Evolutionary conservation across 2,797 vertebrate genomes (phyloP).

Genomic region (Crypturellus tataupa): DNA sequence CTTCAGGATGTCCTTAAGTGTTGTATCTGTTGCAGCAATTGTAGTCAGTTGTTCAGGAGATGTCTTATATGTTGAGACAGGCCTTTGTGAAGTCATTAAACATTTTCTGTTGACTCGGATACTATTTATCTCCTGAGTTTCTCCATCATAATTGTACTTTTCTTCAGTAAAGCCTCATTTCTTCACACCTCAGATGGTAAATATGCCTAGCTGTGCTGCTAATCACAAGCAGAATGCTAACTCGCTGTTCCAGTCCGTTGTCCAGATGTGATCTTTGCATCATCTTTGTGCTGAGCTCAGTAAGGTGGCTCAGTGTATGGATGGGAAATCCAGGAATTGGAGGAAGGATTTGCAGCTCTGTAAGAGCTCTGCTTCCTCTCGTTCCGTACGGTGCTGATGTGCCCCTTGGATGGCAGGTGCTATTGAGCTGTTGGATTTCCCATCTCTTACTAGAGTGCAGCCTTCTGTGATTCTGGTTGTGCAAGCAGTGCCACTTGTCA

Average conservation of each 20-base stretch:
- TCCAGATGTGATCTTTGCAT: not conserved
- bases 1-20: not conserved
- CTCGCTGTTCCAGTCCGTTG: not conserved
- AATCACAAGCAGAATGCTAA: slow-evolving; percentile 41
- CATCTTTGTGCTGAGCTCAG: not conserved
- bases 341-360: slow-evolving; percentile 2
- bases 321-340: not conserved
- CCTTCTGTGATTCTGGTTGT: not conserved
- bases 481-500: not conserved
- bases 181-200: not conserved
- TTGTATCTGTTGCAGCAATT: not conserved
- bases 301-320: rapidly evolving
- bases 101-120: slow-evolving; percentile 50
- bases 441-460: not conserved
- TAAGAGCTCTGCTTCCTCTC: not conserved
- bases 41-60: slow-evolving; percentile 5
- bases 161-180: not conserved
- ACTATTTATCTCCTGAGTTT: not conserved
- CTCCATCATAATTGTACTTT: slow-evolving; percentile 21
- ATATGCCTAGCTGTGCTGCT: slow-evolving; percentile 20
- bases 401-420: not conserved
- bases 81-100: slow-evolving; percentile 52
- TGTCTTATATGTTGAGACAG: not conserved
- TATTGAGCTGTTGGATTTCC: not conserved
- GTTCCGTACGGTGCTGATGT: not conserved